Evolutionary conservation across 2,888 invertebrate genomes (phyloP).

Genomic region (Nycteola revayana): DNA sequence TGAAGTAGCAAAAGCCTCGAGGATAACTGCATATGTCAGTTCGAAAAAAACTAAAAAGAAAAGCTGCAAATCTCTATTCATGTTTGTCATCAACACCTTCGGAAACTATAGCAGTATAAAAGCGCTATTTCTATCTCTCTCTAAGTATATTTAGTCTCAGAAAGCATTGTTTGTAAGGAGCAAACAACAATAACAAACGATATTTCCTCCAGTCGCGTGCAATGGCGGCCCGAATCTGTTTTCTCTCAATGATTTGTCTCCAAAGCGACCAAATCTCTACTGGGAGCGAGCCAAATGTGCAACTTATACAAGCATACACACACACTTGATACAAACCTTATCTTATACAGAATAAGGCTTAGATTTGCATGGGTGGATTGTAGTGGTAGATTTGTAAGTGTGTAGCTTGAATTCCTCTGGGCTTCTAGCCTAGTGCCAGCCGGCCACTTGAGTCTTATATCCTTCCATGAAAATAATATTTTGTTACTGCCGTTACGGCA

Average conservation of each 20-base stretch:
- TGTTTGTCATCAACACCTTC: too few species aligned
- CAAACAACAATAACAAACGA: conserved; percentile 62
- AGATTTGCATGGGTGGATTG: conserved; percentile 17
- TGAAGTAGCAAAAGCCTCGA: too few species aligned
- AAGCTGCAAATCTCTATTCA: too few species aligned
- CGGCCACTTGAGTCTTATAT: conserved; percentile 57
- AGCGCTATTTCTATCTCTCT: too few species aligned
- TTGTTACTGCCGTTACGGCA: conserved; percentile 55
- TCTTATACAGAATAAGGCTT: conserved; percentile 23
- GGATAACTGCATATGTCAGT: too few species aligned
- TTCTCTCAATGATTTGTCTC: conserved; percentile 79
- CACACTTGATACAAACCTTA: conserved; percentile 25
- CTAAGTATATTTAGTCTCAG: too few species aligned
- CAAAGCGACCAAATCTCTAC: conserved; percentile 69
- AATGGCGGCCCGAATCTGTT: conserved; percentile 75
- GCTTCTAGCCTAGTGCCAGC: conserved; percentile 52
- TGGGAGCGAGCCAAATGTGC: conserved; percentile 76
- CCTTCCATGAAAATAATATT: conserved; percentile 73
- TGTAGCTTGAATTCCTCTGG: conserved; percentile 64
- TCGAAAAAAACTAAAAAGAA: too few species aligned
- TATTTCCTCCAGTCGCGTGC: conserved; percentile 53
- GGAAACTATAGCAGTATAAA: too few species aligned
- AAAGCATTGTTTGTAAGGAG: conserved; percentile 21
- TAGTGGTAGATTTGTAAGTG: conserved; percentile 42
- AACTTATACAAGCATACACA: conserved; percentile 42